phyloP scores from a whole-genome alignment of 2,888 invertebrate species.

The Cyclophora albipunctata region DNA sequence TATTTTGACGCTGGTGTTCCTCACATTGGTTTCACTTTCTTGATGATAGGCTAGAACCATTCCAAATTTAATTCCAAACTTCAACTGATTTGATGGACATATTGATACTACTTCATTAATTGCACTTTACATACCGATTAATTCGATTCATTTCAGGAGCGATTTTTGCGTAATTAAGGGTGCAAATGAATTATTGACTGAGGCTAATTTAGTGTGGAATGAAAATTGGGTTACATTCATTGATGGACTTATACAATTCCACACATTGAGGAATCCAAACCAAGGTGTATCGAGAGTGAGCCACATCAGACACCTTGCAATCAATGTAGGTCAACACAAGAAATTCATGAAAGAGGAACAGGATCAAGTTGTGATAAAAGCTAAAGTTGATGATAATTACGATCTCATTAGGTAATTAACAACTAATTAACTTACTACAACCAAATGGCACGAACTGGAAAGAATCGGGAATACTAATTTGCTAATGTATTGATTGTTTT shows the following conservation, averaged over 20 bases:
- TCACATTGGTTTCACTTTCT: too few relatives aligned
- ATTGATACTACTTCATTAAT: too few relatives aligned
- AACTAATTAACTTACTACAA: too few relatives aligned
- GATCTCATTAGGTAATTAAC: conserved; percentile 21
- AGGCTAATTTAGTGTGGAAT: conserved; percentile 72
- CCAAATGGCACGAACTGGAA: too few relatives aligned
- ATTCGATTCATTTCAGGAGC: conserved; percentile 21
- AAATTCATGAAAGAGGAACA: background rate
- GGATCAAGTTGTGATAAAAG: conserved; percentile 7
- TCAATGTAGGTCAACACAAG: conserved; percentile 21
- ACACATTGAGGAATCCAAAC: conserved; percentile 75
- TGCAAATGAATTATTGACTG: conserved; percentile 22
- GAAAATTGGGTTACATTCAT: conserved; percentile 87
- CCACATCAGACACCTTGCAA: conserved; percentile 21
- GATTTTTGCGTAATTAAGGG: conserved; percentile 30
- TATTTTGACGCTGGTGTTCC: too few relatives aligned
- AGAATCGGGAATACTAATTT: too few relatives aligned
- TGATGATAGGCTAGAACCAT: too few relatives aligned
- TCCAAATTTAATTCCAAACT: too few relatives aligned
- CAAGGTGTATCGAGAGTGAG: conserved; percentile 78
- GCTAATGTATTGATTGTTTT: conserved; percentile 2
- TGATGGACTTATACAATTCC: conserved; percentile 86
- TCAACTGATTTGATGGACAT: too few relatives aligned
- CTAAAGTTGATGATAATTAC: conserved; percentile 10
- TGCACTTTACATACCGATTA: too few relatives aligned